Evolutionary conservation across 1,140 invertebrate species (phyloP).

Genomic region (Drosophila micromelanica): DNA sequence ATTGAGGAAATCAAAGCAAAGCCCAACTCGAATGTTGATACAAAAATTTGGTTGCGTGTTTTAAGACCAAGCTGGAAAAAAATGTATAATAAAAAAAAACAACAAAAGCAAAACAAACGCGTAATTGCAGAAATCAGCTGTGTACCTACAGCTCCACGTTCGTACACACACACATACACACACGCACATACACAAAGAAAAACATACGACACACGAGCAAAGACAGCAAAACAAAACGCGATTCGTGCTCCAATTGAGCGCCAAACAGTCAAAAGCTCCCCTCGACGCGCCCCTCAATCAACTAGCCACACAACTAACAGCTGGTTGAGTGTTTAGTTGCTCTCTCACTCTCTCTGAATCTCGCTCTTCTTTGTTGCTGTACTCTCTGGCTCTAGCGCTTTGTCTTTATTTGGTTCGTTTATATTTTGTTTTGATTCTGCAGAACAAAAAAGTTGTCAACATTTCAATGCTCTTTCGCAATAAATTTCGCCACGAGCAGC

Average conservation of each 20-base stretch:
- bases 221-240: slow-evolving; percentile 62
- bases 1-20: slow-evolving; percentile 73
- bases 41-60: slow-evolving; percentile 69
- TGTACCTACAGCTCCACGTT: slow-evolving; percentile 73
- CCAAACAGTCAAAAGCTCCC: slow-evolving; percentile 31
- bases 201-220: slow-evolving; percentile 35
- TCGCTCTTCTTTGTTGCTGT: slow-evolving; percentile 28
- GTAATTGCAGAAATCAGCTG: slow-evolving; percentile 84
- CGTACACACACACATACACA: slow-evolving; percentile 28
- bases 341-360: slow-evolving; percentile 12
- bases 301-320: slow-evolving; percentile 55
- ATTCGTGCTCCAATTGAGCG: slow-evolving; percentile 56
- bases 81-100: slow-evolving; percentile 47
- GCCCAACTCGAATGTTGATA: slow-evolving; percentile 17
- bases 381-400: slow-evolving; percentile 29
- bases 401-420: slow-evolving; percentile 58
- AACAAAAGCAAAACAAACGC: slow-evolving; percentile 79
- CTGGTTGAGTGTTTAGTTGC: slow-evolving; percentile 48
- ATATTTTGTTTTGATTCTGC: slow-evolving; percentile 70
- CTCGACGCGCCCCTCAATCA: slow-evolving; percentile 5
- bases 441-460: slow-evolving; percentile 17
- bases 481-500: not conserved
- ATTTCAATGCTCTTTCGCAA: slow-evolving; percentile 20
- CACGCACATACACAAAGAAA: slow-evolving; percentile 32
- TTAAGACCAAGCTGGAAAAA: slow-evolving; percentile 63